Evolutionary conservation across 92 coral and sea anemone species (phyloP).

Genomic region (Scolanthus callimorphus): DNA sequence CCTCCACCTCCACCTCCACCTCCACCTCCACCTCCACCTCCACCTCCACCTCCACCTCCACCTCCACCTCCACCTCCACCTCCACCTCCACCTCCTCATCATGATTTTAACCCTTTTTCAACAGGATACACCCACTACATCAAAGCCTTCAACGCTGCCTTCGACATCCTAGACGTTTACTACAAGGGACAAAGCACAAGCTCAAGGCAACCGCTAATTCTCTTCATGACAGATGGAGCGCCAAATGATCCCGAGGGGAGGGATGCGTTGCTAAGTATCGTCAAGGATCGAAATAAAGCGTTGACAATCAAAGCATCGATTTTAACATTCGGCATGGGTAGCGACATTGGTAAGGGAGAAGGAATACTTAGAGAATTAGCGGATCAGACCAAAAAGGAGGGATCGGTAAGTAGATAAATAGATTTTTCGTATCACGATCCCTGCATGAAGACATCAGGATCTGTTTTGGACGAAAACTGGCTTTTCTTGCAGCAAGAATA

Average conservation of each 20-base stretch:
- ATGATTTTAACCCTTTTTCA: too few relatives aligned
- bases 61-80: too few relatives aligned
- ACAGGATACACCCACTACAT: slow-evolving; percentile 12
- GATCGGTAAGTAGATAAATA: neutral
- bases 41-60: too few relatives aligned
- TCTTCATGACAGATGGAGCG: slow-evolving; percentile 54
- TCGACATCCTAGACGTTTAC: slow-evolving; percentile 29
- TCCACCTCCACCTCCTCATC: too few relatives aligned
- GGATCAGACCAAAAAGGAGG: neutral
- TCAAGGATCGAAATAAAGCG: slow-evolving; percentile 23
- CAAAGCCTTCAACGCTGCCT: slow-evolving; percentile 39
- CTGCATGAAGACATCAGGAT: too few relatives aligned
- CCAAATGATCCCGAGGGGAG: slow-evolving; percentile 27
- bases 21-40: too few relatives aligned
- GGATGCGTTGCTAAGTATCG: neutral
- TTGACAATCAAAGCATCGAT: slow-evolving; percentile 32
- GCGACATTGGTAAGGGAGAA: neutral
- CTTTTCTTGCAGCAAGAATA: too few relatives aligned
- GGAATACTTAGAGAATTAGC: neutral
- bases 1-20: too few relatives aligned
- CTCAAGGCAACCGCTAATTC: slow-evolving; percentile 25
- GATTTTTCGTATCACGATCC: too few relatives aligned
- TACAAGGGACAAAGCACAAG: slow-evolving; percentile 9
- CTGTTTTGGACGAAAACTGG: too few relatives aligned
- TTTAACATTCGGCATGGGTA: slow-evolving; percentile 45